These are phyloP conservation scores for Hippocampus guttulatus DNA, from an alignment of 2,113 vertebrate genomes.

Conservation along the genomic window DNA sequence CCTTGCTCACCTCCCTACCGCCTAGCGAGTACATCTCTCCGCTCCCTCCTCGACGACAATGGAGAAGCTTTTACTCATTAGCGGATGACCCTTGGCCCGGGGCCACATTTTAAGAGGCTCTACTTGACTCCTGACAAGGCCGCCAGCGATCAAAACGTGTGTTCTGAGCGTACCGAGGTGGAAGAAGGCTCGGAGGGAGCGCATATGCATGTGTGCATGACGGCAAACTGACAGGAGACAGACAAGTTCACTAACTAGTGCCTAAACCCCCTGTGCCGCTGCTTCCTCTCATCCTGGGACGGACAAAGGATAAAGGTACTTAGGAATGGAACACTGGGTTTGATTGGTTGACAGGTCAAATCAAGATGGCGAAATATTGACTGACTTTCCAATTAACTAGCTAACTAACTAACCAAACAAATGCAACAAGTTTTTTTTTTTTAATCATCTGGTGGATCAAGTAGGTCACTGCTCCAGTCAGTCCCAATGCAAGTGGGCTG, in stretches of 20 bases:
- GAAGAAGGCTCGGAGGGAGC: constrained; percentile 26
- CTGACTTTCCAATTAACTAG: too few species aligned
- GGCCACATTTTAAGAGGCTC: constrained; percentile 78
- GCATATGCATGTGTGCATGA: constrained; percentile 60
- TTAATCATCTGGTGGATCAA: too few species aligned
- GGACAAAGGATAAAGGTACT: constrained; percentile 23
- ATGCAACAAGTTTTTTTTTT: too few species aligned
- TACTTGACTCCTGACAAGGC: constrained; percentile 79
- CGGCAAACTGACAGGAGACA: constrained; percentile 66
- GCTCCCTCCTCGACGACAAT: constrained; percentile 59
- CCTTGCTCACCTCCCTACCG: constrained; percentile 58
- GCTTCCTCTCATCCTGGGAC: constrained; percentile 30
- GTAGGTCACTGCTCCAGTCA: too few species aligned
- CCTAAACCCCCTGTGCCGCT: constrained; percentile 37
- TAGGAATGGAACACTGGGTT: constrained; percentile 1
- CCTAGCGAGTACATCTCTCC: constrained; percentile 69
- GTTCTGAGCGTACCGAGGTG: constrained; percentile 49
- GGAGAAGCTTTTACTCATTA: constrained; percentile 76
- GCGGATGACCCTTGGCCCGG: constrained; percentile 69
- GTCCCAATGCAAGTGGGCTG: too few species aligned
- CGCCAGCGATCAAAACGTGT: constrained; percentile 73
- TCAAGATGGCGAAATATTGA: not conserved
- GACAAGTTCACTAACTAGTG: constrained; percentile 68
- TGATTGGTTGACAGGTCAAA: constrained; percentile 17
- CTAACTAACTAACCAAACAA: too few species aligned